Evolutionary conservation across 92 coral and sea anemone species (phyloP).

Genomic region (Epizoanthus stellaris): DNA sequence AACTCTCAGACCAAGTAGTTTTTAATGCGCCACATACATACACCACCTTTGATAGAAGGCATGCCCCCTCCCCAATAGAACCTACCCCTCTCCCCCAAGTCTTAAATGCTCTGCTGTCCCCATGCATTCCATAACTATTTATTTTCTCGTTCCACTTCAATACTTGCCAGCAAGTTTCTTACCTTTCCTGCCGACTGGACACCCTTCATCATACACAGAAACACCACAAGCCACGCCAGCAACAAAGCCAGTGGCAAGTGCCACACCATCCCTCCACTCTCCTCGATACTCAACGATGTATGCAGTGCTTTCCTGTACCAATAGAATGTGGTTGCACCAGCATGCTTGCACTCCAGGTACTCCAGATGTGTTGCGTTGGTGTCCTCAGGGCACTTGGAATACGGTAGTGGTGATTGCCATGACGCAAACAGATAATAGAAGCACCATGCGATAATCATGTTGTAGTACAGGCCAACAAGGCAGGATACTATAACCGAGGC

Average conservation of each 20-base stretch:
- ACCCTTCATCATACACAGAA: slow-evolving; percentile 92
- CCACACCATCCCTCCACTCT: slow-evolving; percentile 88
- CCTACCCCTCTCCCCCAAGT: too few species aligned
- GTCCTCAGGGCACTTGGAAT: slow-evolving; percentile 68
- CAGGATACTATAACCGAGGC: slow-evolving; percentile 81
- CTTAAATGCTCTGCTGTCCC: too few species aligned
- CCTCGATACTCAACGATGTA: slow-evolving; percentile 69
- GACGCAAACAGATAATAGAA: slow-evolving; percentile 92
- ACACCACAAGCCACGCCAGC: slow-evolving; percentile 91
- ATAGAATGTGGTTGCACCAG: slow-evolving; percentile 86
- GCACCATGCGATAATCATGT: slow-evolving; percentile 93
- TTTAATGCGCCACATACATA: too few species aligned
- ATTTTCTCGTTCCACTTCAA: slow-evolving; percentile 47
- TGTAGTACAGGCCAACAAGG: slow-evolving; percentile 83
- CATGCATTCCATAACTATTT: too few species aligned
- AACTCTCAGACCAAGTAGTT: background rate
- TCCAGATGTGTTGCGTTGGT: slow-evolving; percentile 43
- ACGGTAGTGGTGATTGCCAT: slow-evolving; percentile 88
- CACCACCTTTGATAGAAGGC: too few species aligned
- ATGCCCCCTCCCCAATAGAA: too few species aligned
- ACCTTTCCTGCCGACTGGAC: slow-evolving; percentile 98
- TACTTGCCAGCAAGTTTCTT: slow-evolving; percentile 72
- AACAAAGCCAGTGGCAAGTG: slow-evolving; percentile 77
- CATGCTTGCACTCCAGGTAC: slow-evolving; percentile 69
- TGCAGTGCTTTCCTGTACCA: slow-evolving; percentile 88